These are phyloP conservation scores for Maylandia zebra DNA, from an alignment of 2,113 vertebrate species.

Conservation along the genomic window DNA sequence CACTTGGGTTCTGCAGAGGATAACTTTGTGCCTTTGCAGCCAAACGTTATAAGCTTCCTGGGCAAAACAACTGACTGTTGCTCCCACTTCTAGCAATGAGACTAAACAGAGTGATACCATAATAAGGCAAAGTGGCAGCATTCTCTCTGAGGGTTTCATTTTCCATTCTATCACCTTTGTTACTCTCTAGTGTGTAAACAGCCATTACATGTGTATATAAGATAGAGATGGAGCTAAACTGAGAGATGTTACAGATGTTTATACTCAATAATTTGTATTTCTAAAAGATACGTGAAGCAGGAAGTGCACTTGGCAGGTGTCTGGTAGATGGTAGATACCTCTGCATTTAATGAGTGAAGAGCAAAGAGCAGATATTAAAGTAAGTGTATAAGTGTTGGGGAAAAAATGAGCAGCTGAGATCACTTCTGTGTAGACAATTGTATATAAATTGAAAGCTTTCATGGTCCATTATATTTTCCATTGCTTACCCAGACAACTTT, in stretches of 20 bases:
- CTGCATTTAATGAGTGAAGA: not conserved
- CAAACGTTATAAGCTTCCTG: not conserved
- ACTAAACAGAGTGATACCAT: constrained; percentile 3
- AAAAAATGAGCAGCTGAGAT: not conserved
- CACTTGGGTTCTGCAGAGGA: not conserved
- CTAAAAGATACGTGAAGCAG: not conserved
- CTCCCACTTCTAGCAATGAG: not conserved
- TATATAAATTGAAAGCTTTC: constrained; percentile 8
- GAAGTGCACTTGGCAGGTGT: not conserved
- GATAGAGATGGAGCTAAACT: not conserved
- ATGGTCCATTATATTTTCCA: constrained; percentile 14
- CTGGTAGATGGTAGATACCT: not conserved
- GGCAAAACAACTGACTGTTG: not conserved
- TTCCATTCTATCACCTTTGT: constrained; percentile 40
- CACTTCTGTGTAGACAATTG: not conserved
- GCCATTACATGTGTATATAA: not conserved
- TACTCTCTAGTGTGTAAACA: not conserved
- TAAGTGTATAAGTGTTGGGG: not conserved
- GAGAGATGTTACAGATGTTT: not conserved
- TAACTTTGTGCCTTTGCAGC: not conserved
- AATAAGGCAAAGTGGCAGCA: constrained; percentile 22
- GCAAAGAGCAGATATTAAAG: not conserved
- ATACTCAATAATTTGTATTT: not conserved
- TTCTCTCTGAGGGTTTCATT: constrained; percentile 29
- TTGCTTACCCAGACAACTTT: not conserved